Evolutionary conservation across 2,797 vertebrate genomes (phyloP).

Genomic region (Halcyon chelicuti): DNA sequence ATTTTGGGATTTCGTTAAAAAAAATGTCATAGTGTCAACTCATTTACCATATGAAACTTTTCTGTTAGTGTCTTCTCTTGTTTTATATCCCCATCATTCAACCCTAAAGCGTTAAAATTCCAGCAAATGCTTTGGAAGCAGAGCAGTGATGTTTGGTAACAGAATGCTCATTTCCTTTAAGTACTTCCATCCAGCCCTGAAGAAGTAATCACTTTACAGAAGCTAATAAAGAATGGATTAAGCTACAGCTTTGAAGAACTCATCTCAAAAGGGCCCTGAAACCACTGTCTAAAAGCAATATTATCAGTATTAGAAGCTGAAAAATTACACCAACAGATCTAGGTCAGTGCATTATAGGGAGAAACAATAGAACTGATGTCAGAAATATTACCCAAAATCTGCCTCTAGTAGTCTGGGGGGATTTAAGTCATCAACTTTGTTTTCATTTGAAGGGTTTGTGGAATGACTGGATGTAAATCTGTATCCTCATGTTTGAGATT

Average conservation of each 20-base stretch:
- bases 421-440: neutral
- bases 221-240: constrained; percentile 82
- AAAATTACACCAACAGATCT: constrained; percentile 70
- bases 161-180: constrained; percentile 65
- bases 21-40: neutral
- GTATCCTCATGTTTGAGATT: neutral
- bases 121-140: neutral
- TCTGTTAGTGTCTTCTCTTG: neutral
- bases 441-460: neutral
- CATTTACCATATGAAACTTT: neutral
- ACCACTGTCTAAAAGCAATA: constrained; percentile 72
- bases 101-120: neutral
- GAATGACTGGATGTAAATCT: neutral
- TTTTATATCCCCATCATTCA: constrained; percentile 44
- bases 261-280: constrained; percentile 71
- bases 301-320: constrained; percentile 65
- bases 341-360: constrained; percentile 41
- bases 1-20: neutral
- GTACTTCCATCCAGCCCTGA: constrained; percentile 55
- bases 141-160: neutral
- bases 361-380: constrained; percentile 43
- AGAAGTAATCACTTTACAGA: constrained; percentile 78
- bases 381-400: constrained; percentile 40
- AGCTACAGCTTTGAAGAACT: constrained; percentile 77
- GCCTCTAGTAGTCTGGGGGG: neutral